phyloP scores from a whole-genome alignment of 2,113 vertebrate species.

The Sceloporus tristichus region DNA sequence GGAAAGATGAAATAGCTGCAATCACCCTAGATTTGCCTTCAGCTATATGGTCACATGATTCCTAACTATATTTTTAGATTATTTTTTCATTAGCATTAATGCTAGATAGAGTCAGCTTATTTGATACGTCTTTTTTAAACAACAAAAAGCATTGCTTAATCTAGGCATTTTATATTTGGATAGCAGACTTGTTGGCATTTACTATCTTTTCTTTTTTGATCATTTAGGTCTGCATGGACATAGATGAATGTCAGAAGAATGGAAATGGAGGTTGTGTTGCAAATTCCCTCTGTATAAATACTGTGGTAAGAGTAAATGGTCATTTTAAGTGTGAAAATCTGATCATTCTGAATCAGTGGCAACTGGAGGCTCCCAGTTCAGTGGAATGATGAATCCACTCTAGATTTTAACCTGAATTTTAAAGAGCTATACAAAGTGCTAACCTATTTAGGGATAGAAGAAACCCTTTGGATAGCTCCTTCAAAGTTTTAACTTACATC shows the following conservation, averaged over 20 bases:
- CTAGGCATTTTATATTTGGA: conserved; percentile 1
- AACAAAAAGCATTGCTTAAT: not conserved
- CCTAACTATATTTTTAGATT: not conserved
- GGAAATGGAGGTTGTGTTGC: conserved; percentile 88
- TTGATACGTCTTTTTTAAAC: not conserved
- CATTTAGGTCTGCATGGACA: conserved; percentile 82
- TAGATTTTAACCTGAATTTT: too few species aligned
- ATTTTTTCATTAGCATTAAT: not conserved
- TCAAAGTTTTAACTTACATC: too few species aligned
- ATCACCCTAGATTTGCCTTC: not conserved
- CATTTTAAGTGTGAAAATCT: not conserved
- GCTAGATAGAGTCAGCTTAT: not conserved
- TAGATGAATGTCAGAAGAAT: conserved; percentile 89
- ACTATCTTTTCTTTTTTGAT: conserved; percentile 37
- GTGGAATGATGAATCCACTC: too few species aligned
- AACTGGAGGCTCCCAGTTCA: too few species aligned
- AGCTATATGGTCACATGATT: not conserved
- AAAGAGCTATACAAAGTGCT: too few species aligned
- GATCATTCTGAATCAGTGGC: not conserved
- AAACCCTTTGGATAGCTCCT: too few species aligned
- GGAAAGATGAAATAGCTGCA: not conserved
- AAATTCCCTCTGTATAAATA: conserved; percentile 93
- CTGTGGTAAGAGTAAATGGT: conserved; percentile 81
- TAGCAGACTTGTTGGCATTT: conserved; percentile 11
- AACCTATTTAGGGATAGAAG: too few species aligned